phyloP scores from a whole-genome alignment of 2,888 invertebrate genomes.

The Therioaphis trifolii region DNA sequence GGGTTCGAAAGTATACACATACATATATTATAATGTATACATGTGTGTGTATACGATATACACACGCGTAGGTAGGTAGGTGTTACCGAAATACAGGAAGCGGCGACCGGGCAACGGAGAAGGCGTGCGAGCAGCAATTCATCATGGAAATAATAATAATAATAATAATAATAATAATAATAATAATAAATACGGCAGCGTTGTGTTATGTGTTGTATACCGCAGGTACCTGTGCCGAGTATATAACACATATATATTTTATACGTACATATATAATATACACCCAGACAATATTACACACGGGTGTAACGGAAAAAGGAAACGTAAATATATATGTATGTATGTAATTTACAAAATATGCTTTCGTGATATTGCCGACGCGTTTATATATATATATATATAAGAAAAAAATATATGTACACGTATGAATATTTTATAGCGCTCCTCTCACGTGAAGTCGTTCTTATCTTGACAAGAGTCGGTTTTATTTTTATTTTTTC shows the following conservation, averaged over 20 bases:
- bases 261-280: no score
- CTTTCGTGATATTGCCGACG: neutral
- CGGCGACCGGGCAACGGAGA: conserved; percentile 50
- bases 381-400: no score
- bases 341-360: neutral
- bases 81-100: conserved; percentile 61
- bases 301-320: neutral
- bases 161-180: no score
- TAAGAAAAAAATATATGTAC: no score
- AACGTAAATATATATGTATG: neutral
- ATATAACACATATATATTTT: neutral
- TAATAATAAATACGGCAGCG: conserved; percentile 26
- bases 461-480: conserved; percentile 45
- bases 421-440: neutral
- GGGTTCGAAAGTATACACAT: no score
- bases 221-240: neutral
- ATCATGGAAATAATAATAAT: conserved; percentile 37
- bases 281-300: neutral
- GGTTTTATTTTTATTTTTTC: conserved; percentile 8
- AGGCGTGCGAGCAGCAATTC: conserved; percentile 56
- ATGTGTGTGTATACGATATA: neutral
- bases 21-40: neutral
- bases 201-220: neutral
- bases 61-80: conserved; percentile 19
- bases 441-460: conserved; percentile 32